Percentiles rank a stretch among this genome's conserved stretches.
Evolutionary conservation across 2,113 vertebrate species (phyloP).

Genomic region (Ammodytes marinus): DNA sequence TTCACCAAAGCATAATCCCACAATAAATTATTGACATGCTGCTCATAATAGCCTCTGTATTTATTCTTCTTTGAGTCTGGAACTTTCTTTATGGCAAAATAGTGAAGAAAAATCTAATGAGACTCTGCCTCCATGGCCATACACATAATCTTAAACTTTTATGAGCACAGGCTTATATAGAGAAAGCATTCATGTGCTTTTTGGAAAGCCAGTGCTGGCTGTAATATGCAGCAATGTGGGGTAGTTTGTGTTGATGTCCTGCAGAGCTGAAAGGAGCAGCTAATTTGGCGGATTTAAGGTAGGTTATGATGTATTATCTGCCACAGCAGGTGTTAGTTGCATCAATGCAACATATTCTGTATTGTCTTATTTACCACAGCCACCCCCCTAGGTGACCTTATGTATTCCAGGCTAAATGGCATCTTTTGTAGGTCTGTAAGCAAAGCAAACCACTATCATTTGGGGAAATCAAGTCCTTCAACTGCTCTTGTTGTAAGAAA

Average conservation of each 20-base stretch:
- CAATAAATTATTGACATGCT: conserved; percentile 60
- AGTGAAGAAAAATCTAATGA: conserved; percentile 17
- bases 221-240: conserved; percentile 27
- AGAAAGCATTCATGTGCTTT: conserved; percentile 58
- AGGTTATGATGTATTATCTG: conserved; percentile 11
- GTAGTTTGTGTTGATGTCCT: conserved; percentile 32
- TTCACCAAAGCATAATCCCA: conserved; percentile 50
- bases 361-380: conserved; percentile 14
- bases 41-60: conserved; percentile 56
- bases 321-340: neutral
- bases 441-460: conserved; percentile 30
- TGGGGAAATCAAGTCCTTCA: neutral
- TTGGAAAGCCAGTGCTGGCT: conserved; percentile 35
- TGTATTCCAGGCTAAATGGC: conserved; percentile 34
- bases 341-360: neutral
- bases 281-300: conserved; percentile 36
- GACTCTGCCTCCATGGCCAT: conserved; percentile 42
- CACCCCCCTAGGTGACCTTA: neutral
- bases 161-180: conserved; percentile 71
- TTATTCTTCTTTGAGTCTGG: conserved; percentile 43
- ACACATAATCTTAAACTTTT: conserved; percentile 67
- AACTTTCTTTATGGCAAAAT: conserved; percentile 30
- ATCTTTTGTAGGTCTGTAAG: conserved; percentile 23
- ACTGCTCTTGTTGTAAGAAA: conserved; percentile 1
- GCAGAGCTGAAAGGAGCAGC: conserved; percentile 9